Evolutionary conservation across 2,797 vertebrate species (phyloP).

Genomic region (Gouania willdenowi): DNA sequence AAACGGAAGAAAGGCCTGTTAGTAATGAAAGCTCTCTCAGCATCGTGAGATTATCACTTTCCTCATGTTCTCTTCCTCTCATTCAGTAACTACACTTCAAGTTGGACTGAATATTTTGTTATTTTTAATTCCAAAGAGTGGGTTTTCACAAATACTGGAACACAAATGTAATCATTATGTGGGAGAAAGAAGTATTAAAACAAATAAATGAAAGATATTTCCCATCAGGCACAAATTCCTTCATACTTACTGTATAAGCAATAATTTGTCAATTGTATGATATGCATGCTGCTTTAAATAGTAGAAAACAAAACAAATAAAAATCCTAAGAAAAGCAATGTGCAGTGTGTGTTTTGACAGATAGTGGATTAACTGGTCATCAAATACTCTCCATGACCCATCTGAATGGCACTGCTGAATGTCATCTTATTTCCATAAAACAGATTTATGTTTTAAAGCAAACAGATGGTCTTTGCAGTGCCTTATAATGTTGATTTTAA

Average conservation of each 20-base stretch:
- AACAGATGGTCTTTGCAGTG: not conserved
- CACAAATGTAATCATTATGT: slow-evolving; percentile 18
- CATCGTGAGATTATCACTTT: slow-evolving; percentile 55
- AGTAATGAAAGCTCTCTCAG: slow-evolving; percentile 59
- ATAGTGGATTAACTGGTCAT: no score
- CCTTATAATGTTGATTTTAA: slow-evolving; percentile 7
- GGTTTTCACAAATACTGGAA: slow-evolving; percentile 19
- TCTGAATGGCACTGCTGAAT: not conserved
- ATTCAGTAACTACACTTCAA: slow-evolving; percentile 31
- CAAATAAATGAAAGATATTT: no score
- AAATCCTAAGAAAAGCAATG: no score
- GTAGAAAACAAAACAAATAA: no score
- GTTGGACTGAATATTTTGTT: slow-evolving; percentile 41
- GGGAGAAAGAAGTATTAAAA: no score
- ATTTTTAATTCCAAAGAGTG: slow-evolving; percentile 8
- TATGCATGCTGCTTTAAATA: no score
- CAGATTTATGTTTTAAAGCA: slow-evolving; percentile 6
- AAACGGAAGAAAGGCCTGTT: slow-evolving; percentile 54
- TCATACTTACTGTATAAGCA: no score
- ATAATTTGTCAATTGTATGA: no score
- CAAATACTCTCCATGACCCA: no score
- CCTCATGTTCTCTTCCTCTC: slow-evolving; percentile 43
- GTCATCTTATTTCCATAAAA: not conserved
- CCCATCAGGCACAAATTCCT: no score
- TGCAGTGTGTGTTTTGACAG: no score